phyloP scores from a whole-genome alignment of 2,888 invertebrate species.

The Keiferia lycopersicella region DNA sequence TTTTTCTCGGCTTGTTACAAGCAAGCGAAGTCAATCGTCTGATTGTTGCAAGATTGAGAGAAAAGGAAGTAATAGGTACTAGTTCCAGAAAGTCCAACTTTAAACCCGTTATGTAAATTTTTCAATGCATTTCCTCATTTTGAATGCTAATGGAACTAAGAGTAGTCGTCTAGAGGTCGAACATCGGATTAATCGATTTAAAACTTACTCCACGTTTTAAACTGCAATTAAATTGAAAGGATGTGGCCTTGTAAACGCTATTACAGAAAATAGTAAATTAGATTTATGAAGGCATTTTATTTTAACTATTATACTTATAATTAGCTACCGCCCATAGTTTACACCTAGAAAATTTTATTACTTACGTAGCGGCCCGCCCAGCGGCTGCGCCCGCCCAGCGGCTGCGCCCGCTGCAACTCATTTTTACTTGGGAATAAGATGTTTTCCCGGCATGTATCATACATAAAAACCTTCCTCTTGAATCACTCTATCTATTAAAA shows the following conservation, averaged over 20 bases:
- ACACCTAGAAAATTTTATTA: too few species aligned
- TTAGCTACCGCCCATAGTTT: not conserved
- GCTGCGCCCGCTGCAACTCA: too few species aligned
- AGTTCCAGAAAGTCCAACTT: constrained; percentile 1
- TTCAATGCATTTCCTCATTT: constrained; percentile 13
- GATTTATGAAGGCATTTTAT: constrained; percentile 17
- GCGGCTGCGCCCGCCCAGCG: too few species aligned
- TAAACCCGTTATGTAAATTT: constrained; percentile 21
- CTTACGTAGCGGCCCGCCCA: too few species aligned
- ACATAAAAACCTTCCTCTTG: too few species aligned
- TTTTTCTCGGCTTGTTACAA: too few species aligned
- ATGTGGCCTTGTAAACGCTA: constrained; percentile 17
- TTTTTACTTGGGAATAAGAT: too few species aligned
- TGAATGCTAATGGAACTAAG: constrained; percentile 19
- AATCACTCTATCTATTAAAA: too few species aligned
- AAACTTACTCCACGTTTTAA: constrained; percentile 3
- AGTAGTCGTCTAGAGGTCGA: constrained; percentile 8
- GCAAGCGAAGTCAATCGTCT: too few species aligned
- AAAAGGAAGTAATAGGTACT: not conserved
- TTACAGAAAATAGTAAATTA: not conserved
- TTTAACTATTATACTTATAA: not conserved
- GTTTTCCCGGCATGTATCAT: too few species aligned
- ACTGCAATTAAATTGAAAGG: not conserved
- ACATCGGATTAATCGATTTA: constrained; percentile 8
- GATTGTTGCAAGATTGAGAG: not conserved